Conservation (phyloP, 2,888 invertebrate species). For the Theretra japonica region DNA sequence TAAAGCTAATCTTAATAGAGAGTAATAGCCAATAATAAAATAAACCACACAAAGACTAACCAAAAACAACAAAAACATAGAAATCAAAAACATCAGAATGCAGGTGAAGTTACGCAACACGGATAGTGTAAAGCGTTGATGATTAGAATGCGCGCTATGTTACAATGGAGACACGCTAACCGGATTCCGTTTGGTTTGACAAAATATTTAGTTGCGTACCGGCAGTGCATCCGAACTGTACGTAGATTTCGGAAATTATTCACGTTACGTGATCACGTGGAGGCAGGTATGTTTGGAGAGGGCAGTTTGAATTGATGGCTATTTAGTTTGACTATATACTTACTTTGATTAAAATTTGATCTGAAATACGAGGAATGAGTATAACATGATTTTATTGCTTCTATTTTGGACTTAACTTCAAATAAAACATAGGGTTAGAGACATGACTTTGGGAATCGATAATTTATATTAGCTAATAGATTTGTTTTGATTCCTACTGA, state of each 20-base stretch:
- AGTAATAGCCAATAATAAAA: too few relatives aligned
- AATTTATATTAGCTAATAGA: too few relatives aligned
- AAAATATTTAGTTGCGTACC: constrained; percentile 44
- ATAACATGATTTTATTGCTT: too few relatives aligned
- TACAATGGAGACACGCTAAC: constrained; percentile 2
- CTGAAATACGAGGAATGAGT: too few relatives aligned
- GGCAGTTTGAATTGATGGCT: background rate
- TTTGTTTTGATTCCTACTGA: too few relatives aligned
- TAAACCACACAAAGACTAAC: background rate
- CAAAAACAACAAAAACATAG: background rate
- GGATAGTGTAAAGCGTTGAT: background rate
- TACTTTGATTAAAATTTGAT: too few relatives aligned
- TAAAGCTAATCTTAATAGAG: too few relatives aligned
- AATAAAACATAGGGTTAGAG: too few relatives aligned
- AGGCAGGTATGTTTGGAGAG: background rate
- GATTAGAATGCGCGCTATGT: constrained; percentile 17
- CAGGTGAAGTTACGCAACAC: background rate
- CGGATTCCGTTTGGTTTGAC: constrained; percentile 32
- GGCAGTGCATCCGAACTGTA: background rate
- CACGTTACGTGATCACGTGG: background rate
- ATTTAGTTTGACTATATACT: background rate
- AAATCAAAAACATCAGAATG: background rate
- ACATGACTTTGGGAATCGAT: too few relatives aligned
- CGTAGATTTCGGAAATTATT: constrained; percentile 24
- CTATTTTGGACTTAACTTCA: too few relatives aligned